Base-by-base conservation (phyloP, 2,113 vertebrate genomes). In the Camelus bactrianus region DNA sequence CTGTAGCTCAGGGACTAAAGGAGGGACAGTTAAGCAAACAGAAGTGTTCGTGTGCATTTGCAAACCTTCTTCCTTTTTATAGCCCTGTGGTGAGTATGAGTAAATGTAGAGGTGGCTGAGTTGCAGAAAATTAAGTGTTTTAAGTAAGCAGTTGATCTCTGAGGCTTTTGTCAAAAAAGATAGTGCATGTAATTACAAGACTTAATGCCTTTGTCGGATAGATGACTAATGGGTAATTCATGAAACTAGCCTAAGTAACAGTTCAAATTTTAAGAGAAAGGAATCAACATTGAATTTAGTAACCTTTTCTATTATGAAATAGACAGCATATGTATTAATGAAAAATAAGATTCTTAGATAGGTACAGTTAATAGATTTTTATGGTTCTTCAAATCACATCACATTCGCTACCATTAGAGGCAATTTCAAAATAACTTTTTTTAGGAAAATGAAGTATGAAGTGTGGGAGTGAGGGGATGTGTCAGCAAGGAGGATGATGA, bases 1-100 rank as follows among this genome's bases (percentile, higher is more conserved):
- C 98, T 3, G 97, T 99, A 2, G 92, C 98, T 70, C 98, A 99
- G 96, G 98, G 99, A 54, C 93, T 99, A 83, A 99, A 99, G 81
- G 98, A 99, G 73, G 99, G 99, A 8, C 97, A 99, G 76, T 95
- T 99, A 80, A 99, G 98, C 91, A 99, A 99, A 65, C 98, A 99
- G 97, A 99, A 98, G 0, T 99, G 98, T 97, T 98, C 98, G 65
- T 98, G 98, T 95, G 99, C 99, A 0, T 98, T 99, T 20, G 97
- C 98, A 93, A 98, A 98, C 92, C 99, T 99, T 60, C 98, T 99
- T 69, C 99, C 99, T 24, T 97, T 99, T 60, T 99, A 99, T 94
- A 98, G 95, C 14, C 92, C 98, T 32, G 98, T 99, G 60, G 99
- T 99, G 97, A 99, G 99, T 99, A 82, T 95, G 42, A 67, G n/a